Base-by-base conservation (phyloP, 2,797 vertebrate genomes). In the Falco naumanni region DNA sequence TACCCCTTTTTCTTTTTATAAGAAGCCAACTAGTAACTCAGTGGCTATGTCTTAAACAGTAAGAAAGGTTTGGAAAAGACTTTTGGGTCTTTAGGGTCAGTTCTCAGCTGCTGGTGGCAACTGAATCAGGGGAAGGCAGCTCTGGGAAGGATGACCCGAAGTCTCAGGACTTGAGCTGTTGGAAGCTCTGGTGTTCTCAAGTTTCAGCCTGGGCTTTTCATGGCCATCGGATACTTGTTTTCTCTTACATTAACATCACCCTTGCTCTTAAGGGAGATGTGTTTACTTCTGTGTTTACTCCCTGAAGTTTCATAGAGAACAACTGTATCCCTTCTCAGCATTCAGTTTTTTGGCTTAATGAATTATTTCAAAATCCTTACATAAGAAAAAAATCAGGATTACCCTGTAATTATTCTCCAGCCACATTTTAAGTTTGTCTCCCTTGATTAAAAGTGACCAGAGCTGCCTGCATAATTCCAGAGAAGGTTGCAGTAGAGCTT, bases 191-290 rank as follows among this genome's bases (percentile, higher is more conserved):
- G 50, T 6, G 75, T 76, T 92, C 95, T 96, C 95, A 41, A 50
- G 72, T 97, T 97, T 96, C 95, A 96, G 93, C 39, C 61, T 80
- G 56, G 86, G 59, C 88, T 92, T 17, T 69, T 84, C 93, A 39
- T 66, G 84, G 92, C 94, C 90, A 97, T 88, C 39, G 66, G 95
- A 96, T 95, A 97, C 93, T 95, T 93, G 93, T 96, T 96, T 95
- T 72, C 93, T 84, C 39, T 2, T 41, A 39, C 7, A 11, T 47
- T 70, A 86, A 65, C 85, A 93, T 95, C 77, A 78, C 90, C 69
- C 93, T 71, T 80, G 86, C 93, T 94, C 88, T 94, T 94, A 71
- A 88, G 79, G 69, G 90, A 90, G 77, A 33, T 69, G 76, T 94
- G 92, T 96, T 96, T 95, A 95, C 88, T 78, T 63, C 66, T 84